Conservation (phyloP, 2,113 vertebrate genomes). For the Lipotes vexillifer region DNA sequence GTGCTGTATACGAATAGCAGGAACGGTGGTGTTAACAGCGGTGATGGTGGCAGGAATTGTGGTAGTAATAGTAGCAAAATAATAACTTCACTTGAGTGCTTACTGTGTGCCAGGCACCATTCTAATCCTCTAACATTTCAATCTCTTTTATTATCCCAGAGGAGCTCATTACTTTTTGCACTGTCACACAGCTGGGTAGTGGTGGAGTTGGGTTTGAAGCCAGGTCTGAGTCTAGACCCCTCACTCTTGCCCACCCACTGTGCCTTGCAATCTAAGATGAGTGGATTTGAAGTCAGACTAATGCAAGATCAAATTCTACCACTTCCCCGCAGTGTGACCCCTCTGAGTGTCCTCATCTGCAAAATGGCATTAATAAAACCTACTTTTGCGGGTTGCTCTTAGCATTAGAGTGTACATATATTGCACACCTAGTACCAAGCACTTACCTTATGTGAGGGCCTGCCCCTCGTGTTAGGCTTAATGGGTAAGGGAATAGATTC, state of each 20-base stretch:
- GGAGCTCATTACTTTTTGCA: background rate
- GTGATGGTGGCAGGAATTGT: no score
- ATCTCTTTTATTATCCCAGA: background rate
- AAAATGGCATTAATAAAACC: background rate
- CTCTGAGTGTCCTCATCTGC: background rate
- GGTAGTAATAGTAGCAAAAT: background rate
- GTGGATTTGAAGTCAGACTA: background rate
- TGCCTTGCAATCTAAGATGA: background rate
- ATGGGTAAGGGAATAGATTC: background rate
- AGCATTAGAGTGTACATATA: background rate
- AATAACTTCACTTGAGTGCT: background rate
- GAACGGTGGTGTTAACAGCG: background rate
- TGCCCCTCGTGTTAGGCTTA: background rate
- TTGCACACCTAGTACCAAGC: background rate
- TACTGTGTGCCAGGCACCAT: background rate
- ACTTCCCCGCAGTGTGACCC: background rate
- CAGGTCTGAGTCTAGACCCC: background rate
- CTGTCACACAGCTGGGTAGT: background rate
- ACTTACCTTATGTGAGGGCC: background rate
- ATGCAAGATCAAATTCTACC: background rate
- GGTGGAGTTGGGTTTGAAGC: background rate
- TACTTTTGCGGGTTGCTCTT: background rate
- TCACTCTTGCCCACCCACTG: background rate
- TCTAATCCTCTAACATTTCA: no score
- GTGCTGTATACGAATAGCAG: background rate